These are phyloP conservation scores for Stegodyphus dumicola DNA, from an alignment of 1,140 invertebrate species.

Conservation along the genomic window DNA sequence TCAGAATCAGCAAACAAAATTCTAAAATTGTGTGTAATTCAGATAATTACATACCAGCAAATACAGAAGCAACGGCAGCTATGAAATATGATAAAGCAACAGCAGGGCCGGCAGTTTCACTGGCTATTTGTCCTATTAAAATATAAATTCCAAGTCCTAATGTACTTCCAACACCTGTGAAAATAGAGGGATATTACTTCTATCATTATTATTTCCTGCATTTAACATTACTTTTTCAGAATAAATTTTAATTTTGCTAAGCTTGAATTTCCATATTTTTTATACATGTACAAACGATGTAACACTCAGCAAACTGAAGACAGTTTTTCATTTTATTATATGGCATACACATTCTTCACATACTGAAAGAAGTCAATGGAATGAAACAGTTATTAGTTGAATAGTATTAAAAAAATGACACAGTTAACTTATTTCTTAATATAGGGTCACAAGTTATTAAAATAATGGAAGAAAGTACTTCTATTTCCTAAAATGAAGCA, in stretches of 20 bases:
- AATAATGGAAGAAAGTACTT: no score
- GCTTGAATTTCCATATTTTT: not conserved
- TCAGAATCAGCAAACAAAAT: no score
- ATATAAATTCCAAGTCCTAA: slow-evolving; percentile 93
- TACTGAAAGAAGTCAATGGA: not conserved
- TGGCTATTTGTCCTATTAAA: slow-evolving; percentile 88
- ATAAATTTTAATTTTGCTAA: not conserved
- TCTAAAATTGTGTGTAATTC: no score
- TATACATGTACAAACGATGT: not conserved
- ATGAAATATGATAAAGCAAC: slow-evolving; percentile 89
- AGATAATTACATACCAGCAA: slow-evolving; percentile 79
- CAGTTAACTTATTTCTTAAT: no score
- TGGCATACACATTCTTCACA: not conserved
- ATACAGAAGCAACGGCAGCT: slow-evolving; percentile 86
- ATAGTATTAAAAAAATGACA: no score
- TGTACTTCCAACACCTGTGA: slow-evolving; percentile 81
- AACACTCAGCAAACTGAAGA: not conserved
- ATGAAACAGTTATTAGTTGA: no score
- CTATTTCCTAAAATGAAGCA: no score
- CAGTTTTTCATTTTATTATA: not conserved
- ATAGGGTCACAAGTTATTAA: no score
- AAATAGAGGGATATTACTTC: not conserved
- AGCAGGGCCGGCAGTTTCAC: slow-evolving; percentile 84
- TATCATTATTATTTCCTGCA: not conserved
- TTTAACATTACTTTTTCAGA: not conserved